phyloP scores from a whole-genome alignment of 2,113 vertebrate species.

The Anolis carolinensis region DNA sequence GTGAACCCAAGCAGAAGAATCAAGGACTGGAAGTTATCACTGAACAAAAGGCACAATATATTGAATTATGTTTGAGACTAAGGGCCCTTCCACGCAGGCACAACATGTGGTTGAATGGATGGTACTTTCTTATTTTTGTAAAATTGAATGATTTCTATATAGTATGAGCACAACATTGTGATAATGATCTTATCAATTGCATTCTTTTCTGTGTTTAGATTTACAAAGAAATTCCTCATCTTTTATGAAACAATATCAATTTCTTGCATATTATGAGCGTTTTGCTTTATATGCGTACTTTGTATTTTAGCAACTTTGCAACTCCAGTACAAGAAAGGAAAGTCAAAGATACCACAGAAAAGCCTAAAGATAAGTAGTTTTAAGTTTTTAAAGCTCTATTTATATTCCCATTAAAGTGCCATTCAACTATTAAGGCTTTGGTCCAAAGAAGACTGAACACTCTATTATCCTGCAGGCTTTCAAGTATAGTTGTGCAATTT shows the following conservation, averaged over 20 bases:
- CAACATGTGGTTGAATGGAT: background rate
- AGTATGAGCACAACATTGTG: conserved; percentile 11
- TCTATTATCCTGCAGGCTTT: conserved; percentile 67
- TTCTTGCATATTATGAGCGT: background rate
- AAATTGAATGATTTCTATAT: conserved; percentile 35
- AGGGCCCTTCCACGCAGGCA: no score
- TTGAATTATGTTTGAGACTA: no score
- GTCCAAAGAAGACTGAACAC: conserved; percentile 61
- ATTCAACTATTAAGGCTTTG: conserved; percentile 45
- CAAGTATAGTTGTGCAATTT: conserved; percentile 71
- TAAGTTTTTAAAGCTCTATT: background rate
- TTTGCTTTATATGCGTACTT: conserved; percentile 7
- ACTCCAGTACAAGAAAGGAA: background rate
- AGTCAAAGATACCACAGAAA: conserved; percentile 1
- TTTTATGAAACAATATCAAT: conserved; percentile 17
- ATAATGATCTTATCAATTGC: conserved; percentile 20
- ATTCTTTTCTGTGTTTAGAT: background rate
- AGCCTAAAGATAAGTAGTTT: conserved; percentile 18
- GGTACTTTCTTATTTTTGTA: background rate
- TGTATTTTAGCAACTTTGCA: conserved; percentile 32
- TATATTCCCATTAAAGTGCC: conserved; percentile 58
- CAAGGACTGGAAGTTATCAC: no score
- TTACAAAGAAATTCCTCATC: conserved; percentile 7
- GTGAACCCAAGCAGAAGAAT: no score
- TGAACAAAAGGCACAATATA: no score